Conservation (phyloP, 2,888 invertebrate species). For the Dynastes tityus region DNA sequence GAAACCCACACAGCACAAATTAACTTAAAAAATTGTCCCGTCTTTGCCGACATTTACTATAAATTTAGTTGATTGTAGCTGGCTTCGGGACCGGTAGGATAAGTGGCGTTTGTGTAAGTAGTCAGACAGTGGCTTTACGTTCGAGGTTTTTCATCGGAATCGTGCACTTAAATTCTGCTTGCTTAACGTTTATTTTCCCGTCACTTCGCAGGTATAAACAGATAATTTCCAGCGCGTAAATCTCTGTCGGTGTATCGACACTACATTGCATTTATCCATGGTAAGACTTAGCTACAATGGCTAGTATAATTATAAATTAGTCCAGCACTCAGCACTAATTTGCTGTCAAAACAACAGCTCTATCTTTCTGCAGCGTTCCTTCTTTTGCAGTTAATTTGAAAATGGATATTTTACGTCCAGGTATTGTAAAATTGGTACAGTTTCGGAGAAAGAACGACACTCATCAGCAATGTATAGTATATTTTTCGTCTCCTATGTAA, state of each 20-base stretch:
- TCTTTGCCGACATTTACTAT: slow-evolving; percentile 48
- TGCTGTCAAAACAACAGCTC: slow-evolving; percentile 67
- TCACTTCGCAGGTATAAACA: slow-evolving; percentile 52
- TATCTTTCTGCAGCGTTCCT: slow-evolving; percentile 61
- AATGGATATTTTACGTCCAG: slow-evolving; percentile 45
- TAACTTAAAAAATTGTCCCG: slow-evolving; percentile 47
- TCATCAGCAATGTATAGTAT: too few species aligned
- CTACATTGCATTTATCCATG: slow-evolving; percentile 67
- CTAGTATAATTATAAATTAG: slow-evolving; percentile 70
- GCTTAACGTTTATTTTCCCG: slow-evolving; percentile 58
- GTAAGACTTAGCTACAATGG: slow-evolving; percentile 67
- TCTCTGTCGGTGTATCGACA: slow-evolving; percentile 67
- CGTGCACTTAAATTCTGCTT: slow-evolving; percentile 53
- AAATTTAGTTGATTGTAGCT: slow-evolving; percentile 60
- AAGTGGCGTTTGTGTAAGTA: slow-evolving; percentile 65
- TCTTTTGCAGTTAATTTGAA: slow-evolving; percentile 62
- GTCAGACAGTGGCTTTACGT: slow-evolving; percentile 62
- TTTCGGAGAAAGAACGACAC: background rate
- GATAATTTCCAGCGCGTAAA: slow-evolving; percentile 66
- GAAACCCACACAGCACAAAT: slow-evolving; percentile 54
- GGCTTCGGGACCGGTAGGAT: slow-evolving; percentile 66
- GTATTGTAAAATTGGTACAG: background rate
- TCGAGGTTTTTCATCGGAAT: slow-evolving; percentile 53
- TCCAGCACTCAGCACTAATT: slow-evolving; percentile 68
- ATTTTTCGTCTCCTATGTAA: too few species aligned